Conservation (phyloP, 1,140 invertebrate species). For the Elymnias hypermnestra region DNA sequence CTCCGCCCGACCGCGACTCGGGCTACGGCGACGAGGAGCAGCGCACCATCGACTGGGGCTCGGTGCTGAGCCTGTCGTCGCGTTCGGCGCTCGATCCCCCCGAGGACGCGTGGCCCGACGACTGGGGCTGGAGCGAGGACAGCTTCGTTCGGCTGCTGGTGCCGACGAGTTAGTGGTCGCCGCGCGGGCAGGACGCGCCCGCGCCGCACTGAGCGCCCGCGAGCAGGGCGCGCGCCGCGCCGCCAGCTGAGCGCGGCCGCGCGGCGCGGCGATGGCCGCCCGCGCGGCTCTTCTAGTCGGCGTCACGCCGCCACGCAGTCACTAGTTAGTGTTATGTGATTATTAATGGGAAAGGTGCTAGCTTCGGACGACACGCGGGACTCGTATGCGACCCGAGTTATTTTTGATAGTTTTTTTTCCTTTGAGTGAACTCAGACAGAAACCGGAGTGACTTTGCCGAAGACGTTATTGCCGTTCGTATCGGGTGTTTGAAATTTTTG, state of each 20-base stretch:
- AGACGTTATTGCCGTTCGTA: constrained; percentile 62
- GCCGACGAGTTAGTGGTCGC: constrained; percentile 71
- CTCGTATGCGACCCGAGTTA: constrained; percentile 69
- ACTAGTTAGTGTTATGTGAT: constrained; percentile 72
- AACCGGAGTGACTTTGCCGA: constrained; percentile 66
- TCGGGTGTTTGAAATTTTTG: constrained; percentile 72
- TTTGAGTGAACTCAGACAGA: constrained; percentile 69
- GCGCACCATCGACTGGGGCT: constrained; percentile 92
- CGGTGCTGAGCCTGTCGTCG: constrained; percentile 89
- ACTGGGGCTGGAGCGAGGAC: constrained; percentile 72
- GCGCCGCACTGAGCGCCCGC: constrained; percentile 63
- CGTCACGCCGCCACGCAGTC: constrained; percentile 48
- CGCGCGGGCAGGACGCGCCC: constrained; percentile 64
- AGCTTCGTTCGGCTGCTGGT: constrained; percentile 73
- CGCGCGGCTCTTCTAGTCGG: constrained; percentile 46
- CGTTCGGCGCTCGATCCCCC: constrained; percentile 89
- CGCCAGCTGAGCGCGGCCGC: constrained; percentile 36
- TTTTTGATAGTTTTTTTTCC: constrained; percentile 75
- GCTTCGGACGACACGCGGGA: constrained; percentile 73
- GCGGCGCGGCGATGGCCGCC: constrained; percentile 33
- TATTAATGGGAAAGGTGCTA: constrained; percentile 72
- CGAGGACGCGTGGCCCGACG: constrained; percentile 79
- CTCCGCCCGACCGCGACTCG: constrained; percentile 81
- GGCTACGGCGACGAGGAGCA: constrained; percentile 88
- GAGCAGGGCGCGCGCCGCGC: constrained; percentile 34